phyloP scores from a whole-genome alignment of 2,797 vertebrate genomes.

The Alca torda region DNA sequence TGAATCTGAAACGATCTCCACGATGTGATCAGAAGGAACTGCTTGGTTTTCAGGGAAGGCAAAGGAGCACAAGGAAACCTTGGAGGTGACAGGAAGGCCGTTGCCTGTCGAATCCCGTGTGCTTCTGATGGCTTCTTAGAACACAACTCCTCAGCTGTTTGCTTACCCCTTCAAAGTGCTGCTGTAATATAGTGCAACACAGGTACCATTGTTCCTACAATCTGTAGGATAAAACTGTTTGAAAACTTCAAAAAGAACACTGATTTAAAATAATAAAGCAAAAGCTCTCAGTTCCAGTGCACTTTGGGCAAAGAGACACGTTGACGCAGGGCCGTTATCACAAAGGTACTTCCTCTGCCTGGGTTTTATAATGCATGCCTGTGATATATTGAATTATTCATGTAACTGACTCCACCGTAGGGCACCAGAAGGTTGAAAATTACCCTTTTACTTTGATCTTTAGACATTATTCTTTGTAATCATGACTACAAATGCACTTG shows the following conservation, averaged over 20 bases:
- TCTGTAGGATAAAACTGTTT: conserved; percentile 49
- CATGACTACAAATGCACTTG: not conserved
- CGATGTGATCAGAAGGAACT: not conserved
- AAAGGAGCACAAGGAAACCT: not conserved
- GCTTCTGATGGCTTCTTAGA: not conserved
- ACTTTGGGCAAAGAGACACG: not conserved
- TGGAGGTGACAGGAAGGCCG: not conserved
- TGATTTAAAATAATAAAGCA: not conserved
- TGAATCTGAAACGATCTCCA: not conserved
- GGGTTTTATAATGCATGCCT: conserved; percentile 2
- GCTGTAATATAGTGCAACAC: conserved; percentile 22
- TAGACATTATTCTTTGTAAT: not conserved
- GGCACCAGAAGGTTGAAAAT: conserved; percentile 48
- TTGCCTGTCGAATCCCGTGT: not conserved
- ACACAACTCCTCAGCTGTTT: conserved; percentile 2
- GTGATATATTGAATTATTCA: conserved; percentile 38
- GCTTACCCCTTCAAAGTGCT: conserved; percentile 44
- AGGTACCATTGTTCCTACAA: conserved; percentile 58
- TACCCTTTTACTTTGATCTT: conserved; percentile 39
- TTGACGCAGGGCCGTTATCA: not conserved
- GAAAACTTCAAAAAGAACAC: conserved; percentile 61
- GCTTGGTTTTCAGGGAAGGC: not conserved
- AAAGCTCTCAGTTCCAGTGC: not conserved
- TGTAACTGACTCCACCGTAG: not conserved
- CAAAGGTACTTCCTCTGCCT: conserved; percentile 37